A percentile compares a stretch with the other conserved stretches of the same genome.
phyloP scores from a whole-genome alignment of 2,888 invertebrate species.

The Lepas anatifera region DNA sequence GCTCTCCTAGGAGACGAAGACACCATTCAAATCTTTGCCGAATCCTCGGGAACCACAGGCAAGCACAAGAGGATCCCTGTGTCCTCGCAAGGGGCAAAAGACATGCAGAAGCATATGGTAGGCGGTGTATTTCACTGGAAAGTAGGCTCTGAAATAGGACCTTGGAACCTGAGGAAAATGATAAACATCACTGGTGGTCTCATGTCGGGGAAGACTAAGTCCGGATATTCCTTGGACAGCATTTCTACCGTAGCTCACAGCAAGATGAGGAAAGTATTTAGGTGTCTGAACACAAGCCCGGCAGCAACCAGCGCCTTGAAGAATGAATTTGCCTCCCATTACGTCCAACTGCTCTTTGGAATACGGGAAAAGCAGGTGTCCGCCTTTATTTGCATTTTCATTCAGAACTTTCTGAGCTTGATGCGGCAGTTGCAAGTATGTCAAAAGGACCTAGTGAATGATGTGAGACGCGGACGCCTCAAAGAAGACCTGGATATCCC shows the following conservation, averaged over 20 bases:
- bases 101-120: not conserved
- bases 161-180: not conserved
- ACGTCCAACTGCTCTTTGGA: not conserved
- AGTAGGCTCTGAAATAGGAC: not conserved
- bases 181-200: not conserved
- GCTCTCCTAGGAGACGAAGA: not conserved
- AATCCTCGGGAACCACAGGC: not conserved
- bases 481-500: not conserved
- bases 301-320: not conserved
- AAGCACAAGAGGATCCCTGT: not conserved
- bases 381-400: not conserved
- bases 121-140: not conserved
- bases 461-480: not conserved
- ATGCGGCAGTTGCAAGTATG: not conserved
- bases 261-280: not conserved
- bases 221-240: not conserved
- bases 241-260: not conserved
- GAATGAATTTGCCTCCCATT: not conserved
- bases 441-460: not conserved
- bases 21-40: not conserved
- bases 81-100: not conserved
- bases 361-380: not conserved
- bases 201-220: not conserved
- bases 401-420: not conserved
- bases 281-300: not conserved